phyloP scores from a whole-genome alignment of 2,797 vertebrate species.

The Enteromius viviparus region DNA sequence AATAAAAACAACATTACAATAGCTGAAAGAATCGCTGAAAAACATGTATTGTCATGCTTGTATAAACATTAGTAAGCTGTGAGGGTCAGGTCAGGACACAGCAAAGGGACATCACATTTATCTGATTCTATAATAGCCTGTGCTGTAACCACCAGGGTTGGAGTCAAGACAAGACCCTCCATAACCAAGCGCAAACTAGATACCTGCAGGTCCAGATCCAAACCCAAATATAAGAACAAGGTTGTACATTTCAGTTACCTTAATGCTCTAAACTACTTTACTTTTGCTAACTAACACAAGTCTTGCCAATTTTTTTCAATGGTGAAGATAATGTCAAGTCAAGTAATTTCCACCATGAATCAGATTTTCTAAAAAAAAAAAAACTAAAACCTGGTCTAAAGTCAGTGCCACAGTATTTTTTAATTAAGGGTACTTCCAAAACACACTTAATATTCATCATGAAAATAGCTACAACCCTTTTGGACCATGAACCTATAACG shows the following conservation, averaged over 20 bases:
- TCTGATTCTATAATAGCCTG: not conserved
- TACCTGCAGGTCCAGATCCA: not conserved
- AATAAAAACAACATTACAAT: no score
- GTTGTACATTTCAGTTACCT: not conserved
- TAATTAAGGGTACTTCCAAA: not conserved
- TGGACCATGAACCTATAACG: not conserved
- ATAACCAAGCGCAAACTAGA: not conserved
- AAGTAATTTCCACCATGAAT: not conserved
- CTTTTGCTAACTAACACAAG: not conserved
- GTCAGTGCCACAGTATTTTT: not conserved
- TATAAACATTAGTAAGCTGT: not conserved
- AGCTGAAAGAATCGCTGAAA: not conserved
- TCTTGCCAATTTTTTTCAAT: not conserved
- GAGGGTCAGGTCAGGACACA: constrained; percentile 1
- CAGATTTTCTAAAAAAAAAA: not conserved
- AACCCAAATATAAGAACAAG: not conserved
- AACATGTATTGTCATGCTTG: not conserved
- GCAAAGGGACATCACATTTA: not conserved
- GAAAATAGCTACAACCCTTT: not conserved
- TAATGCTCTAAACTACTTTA: not conserved
- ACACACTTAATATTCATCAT: not conserved
- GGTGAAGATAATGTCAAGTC: not conserved
- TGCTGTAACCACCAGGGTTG: not conserved
- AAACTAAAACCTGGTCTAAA: not conserved
- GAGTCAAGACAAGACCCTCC: not conserved